Evolutionary conservation across 2,888 invertebrate species (phyloP), one percentile per base, ranked within the genome.

Genomic region (Iselma pallidipennis): DNA sequence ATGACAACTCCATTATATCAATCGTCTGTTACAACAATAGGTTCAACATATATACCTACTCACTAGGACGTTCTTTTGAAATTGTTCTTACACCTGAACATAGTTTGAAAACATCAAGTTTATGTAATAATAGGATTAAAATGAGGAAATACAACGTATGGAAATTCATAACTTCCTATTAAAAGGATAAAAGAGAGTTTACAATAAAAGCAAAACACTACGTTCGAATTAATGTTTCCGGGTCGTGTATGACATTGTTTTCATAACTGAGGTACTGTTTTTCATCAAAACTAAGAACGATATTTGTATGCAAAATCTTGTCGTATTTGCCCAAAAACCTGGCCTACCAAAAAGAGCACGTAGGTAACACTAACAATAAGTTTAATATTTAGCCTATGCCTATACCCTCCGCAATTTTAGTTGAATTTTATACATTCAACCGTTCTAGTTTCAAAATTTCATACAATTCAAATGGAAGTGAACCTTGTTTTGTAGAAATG

Each of bases 251-350:
- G 51, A 55, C 60, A 60, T 60, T 60, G 60, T 60, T 55, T 60
- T n/a, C 60, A 55, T 45, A 28, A 51, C 61, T 59, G 52, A 65
- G 59, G 59, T 62, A 59, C n/a, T 62, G 62, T 62, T 62, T 58
- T 63, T 63, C 61, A 65, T 65, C 59, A 61, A 62, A 63, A 62
- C 55, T 61, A 66, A 66, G 59, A 59, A 63, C 59, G 62, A 56
- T 58, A 71, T 70, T 70, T 68, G 68, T 69, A 71, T 70, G 70
- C 69, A 59, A 59, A 62, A 60, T 61, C 64, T 52, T 62, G 66
- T 67, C 57, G 65, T 61, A 58, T 64, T 66, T 65, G 59, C 65
- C 63, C n/a, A n/a, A n/a, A 60, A 66, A 68, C 66, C 64, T 65
- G 66, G 67, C 66, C 60, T 64, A 65, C 67, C 67, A 67, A 61